Percentiles rank a stretch among this genome's conserved stretches.
Conservation (phyloP, 2,113 vertebrate species). For the Lontra canadensis region DNA sequence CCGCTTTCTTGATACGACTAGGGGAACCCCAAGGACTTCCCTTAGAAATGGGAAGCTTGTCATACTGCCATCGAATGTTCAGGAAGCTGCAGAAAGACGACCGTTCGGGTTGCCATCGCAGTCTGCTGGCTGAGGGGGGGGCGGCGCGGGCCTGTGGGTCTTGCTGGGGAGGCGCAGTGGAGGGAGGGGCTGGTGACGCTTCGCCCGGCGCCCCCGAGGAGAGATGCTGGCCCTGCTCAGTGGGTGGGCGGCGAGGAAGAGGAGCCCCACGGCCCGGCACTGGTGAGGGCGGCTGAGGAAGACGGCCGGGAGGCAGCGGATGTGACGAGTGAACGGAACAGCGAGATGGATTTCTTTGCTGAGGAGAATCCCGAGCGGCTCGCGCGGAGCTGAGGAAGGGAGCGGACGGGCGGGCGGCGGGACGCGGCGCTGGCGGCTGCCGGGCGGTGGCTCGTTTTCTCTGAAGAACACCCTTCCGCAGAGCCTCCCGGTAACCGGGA, state of each 20-base stretch:
- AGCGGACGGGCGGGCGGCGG: no score
- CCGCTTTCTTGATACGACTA: not conserved
- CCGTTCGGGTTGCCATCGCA: not conserved
- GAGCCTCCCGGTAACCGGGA: no score
- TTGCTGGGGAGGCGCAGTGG: conserved; percentile 3
- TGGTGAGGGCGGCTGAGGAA: no score
- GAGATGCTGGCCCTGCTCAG: conserved; percentile 24
- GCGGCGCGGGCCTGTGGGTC: not conserved
- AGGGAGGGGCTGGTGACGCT: conserved; percentile 19
- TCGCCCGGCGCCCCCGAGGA: not conserved
- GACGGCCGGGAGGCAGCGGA: no score
- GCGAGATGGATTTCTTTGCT: rapidly evolving
- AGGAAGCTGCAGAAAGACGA: not conserved
- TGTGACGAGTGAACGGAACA: no score
- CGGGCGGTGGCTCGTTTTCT: no score
- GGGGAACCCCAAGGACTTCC: not conserved
- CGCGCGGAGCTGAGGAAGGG: no score
- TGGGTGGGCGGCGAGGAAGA: not conserved
- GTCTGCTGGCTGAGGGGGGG: not conserved
- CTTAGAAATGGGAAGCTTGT: conserved; percentile 39
- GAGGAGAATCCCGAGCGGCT: no score
- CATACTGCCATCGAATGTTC: not conserved
- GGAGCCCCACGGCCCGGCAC: no score
- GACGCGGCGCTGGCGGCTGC: no score
- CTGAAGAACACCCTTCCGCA: no score